These are phyloP conservation scores for Glyptemys insculpta DNA, from an alignment of 2,797 vertebrate species.

Conservation along the genomic window DNA sequence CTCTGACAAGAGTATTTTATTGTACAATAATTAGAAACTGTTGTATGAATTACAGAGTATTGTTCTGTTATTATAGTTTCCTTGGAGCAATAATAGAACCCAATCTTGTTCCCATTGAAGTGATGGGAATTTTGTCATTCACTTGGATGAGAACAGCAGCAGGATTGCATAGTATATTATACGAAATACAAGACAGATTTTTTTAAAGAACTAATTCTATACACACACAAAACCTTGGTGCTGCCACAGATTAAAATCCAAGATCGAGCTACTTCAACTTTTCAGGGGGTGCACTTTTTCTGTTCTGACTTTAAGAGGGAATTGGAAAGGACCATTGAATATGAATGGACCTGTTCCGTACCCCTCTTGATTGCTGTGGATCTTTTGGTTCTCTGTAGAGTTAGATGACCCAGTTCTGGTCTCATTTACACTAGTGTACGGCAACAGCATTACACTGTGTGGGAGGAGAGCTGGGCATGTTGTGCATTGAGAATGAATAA, in stretches of 20 bases:
- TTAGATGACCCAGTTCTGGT: neutral
- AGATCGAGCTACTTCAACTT: conserved; percentile 6
- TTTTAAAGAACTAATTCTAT: neutral
- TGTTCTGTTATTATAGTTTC: neutral
- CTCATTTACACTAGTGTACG: neutral
- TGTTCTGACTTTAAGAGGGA: neutral
- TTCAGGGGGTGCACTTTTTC: conserved; percentile 10
- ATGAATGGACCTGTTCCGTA: conserved; percentile 15
- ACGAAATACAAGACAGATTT: neutral
- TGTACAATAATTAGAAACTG: neutral
- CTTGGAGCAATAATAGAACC: neutral
- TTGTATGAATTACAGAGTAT: neutral
- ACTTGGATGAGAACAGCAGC: neutral
- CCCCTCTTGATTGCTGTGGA: conserved; percentile 62
- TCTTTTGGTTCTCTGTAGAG: neutral
- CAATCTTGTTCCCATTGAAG: neutral
- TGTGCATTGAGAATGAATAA: conserved; percentile 32
- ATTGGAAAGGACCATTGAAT: conserved; percentile 44
- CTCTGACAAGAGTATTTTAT: neutral
- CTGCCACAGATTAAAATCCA: neutral
- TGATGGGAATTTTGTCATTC: conserved; percentile 4
- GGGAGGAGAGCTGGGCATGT: conserved; percentile 54
- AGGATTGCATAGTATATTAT: neutral
- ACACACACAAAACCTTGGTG: neutral
- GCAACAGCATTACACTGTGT: conserved; percentile 30